These are phyloP conservation scores for Epinephelus awoara DNA, from an alignment of 2,797 vertebrate genomes.

Conservation along the genomic window DNA sequence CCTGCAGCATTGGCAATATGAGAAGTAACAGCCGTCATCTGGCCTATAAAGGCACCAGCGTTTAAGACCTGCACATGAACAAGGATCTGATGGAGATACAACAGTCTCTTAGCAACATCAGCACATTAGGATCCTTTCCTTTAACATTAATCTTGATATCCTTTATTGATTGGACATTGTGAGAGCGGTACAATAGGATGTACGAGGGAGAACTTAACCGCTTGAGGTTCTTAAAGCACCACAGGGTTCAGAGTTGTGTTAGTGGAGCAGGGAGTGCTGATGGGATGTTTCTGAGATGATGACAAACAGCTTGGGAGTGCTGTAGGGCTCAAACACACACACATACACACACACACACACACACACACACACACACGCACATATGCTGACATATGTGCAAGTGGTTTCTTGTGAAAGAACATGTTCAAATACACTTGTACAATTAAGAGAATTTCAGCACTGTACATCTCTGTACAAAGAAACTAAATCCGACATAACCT, in stretches of 20 bases:
- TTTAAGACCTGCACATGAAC: conserved; percentile 19
- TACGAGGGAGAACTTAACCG: conserved; percentile 5
- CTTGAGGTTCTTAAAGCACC: conserved; percentile 50
- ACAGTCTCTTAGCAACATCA: conserved; percentile 46
- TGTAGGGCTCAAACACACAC: conserved; percentile 30
- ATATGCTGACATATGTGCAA: conserved; percentile 4
- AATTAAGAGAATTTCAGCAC: conserved; percentile 6
- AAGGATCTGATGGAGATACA: conserved; percentile 38
- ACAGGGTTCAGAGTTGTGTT: conserved; percentile 34
- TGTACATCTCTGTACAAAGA: conserved; percentile 26
- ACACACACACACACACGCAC: neutral
- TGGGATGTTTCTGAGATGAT: conserved; percentile 63
- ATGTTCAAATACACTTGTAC: conserved; percentile 27
- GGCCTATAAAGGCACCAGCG: conserved; percentile 18
- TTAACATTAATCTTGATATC: conserved; percentile 30
- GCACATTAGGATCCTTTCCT: conserved; percentile 21
- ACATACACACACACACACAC: neutral
- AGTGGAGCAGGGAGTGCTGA: conserved; percentile 55
- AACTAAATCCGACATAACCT: conserved; percentile 37
- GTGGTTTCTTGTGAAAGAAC: neutral
- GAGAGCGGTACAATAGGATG: neutral
- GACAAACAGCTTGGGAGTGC: conserved; percentile 37
- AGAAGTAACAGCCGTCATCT: conserved; percentile 14
- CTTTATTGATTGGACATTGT: conserved; percentile 39
- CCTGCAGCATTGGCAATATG: conserved; percentile 17